Evolutionary conservation across 2,888 invertebrate genomes (phyloP), one percentile per base, ranked within the genome.

Genomic region (Adineta ricciae): DNA sequence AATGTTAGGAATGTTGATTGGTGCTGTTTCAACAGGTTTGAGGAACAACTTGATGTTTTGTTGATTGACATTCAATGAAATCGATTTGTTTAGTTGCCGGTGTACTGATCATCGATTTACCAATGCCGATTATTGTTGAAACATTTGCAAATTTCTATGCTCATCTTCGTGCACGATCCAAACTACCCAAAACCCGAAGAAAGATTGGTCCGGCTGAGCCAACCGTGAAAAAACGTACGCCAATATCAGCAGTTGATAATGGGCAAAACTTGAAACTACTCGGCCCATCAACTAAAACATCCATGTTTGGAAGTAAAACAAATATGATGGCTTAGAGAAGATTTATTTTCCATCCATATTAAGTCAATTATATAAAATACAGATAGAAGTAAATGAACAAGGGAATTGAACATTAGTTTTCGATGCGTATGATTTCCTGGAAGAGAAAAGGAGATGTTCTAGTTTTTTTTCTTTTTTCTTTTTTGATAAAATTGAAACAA

Each of bases 101-200:
- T 72, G 84, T 86, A 32, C 41, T 86, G 21, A 86, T 86, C 46
- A 84, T 84, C 24, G 86, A 86, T 84, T 72, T 86, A 83, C 84
- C 84, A 24, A 86, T 86, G 86, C 86, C 86, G 9, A 86, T 86
- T 84, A 86, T 86, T 56, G 84, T 86, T 16, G n/a, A 54, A 21
- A 84, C 84, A 36, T 86, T 86, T 83, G 84, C 84, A 21, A 86
- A 86, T 84, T 86, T 84, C 41, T 86, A 84, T 73, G 84, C 84
- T 21, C 86, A 86, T 84, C 56, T 84, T 41, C 84, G 84, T 46
- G 86, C 86, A 19, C 56, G 84, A 46, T 84, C 86, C 8, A 86
- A 86, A 86, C 84, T 86, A 78, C 86, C 86, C 5, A 86, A 84
- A 86, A 82, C 50, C 54, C 49, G 86, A 54, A 21, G 86, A 83